Evolutionary conservation across 2,797 vertebrate genomes (phyloP), one percentile per base, ranked within the genome.

Genomic region (Otolemur crassicaudatus): DNA sequence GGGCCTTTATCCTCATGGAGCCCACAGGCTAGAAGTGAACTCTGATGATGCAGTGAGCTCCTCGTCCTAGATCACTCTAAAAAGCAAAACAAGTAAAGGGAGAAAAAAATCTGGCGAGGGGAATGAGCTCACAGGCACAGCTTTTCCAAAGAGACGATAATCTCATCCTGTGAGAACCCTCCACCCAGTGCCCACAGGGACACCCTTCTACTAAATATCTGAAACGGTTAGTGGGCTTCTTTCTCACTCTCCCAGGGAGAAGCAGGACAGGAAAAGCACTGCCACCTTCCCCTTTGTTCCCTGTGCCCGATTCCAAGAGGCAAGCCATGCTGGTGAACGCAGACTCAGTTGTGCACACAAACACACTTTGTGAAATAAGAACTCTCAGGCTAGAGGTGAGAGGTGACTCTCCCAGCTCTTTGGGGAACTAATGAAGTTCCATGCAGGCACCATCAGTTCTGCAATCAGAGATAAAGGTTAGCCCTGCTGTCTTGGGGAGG

Each of bases 301-400:
- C 14, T 40, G 13, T 2, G 3, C n/a, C 58, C 23, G 22, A 7
- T 3, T 40, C 56, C 5, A 10, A 29, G 72, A 37, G 23, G 72
- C 16, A 75, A 19, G 13, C 60, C 77, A 9, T 11, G 17, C 58
- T 37, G 4, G 58, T 2, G 7, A 49, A 29, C 5, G 7, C 22
- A 53, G n/a, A 13, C 22, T 27, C 34, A 29, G 49, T 46, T 0
- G 1, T 56, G 73, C 37, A 27, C 7, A 17, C 1, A 2, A 10
- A 7, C 61, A 19, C 2, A 0, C 43, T 13, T 34, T 22, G 7
- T 5, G 2, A 23, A n/a, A 1, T 2, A 1, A 60, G 75, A 37
- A 61, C 43, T 8, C 73, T 73, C 53, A 3, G 61, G 58, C 0
- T 70, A 53, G 70, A 65, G 46, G 89, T 3, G 58, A 75, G 43